Evolutionary conservation across 2,797 vertebrate genomes (phyloP), one percentile per base, ranked within the genome.

Genomic region (Fistularia commersonii): DNA sequence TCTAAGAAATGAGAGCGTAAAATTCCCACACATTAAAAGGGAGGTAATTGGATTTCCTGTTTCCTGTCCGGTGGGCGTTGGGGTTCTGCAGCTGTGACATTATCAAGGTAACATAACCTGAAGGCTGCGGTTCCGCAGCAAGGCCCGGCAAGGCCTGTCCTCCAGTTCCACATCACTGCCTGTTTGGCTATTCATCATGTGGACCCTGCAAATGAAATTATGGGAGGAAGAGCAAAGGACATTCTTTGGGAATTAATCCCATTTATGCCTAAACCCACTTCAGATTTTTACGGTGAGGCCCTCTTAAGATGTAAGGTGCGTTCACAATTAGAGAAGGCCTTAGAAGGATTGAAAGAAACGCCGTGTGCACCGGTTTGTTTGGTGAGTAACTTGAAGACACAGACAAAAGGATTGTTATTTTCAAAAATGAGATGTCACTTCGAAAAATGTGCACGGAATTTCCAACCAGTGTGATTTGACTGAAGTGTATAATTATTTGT

Each of bases 131-230:
- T 59, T 70, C 65, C 74, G 69, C 62, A 50, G 70, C 78, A 64
- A 64, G 79, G 81, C 78, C 81, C 79, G 43, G 69, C 72, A 75
- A 85, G 81, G 82, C 85, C 81, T 69, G 81, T 84, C 84, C 83
- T 83, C 79, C 64, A 69, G 81, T 82, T 84, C 79, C 83, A 84
- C 87, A 77, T 86, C 75, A 52, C 76, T 71, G 77, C 82, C 84
- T 86, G 86, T 79, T 89, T 90, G 84, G 78, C 83, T 87, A 91
- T 90, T 91, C 89, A 88, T 89, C 69, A 77, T 79, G 81, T 85
- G 80, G 86, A 87, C 79, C 80, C 81, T 83, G 74, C 79, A 90
- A 91, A 91, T 90, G 82, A 91, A 90, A 91, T 91, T 87, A 90
- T 76, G 74, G 77, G 72, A 89, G 85, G 82, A 89, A 91, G 79